Percentiles rank a stretch among this genome's conserved stretches.
These are phyloP conservation scores for Oceanodroma leucorhoa DNA, from an alignment of 2,797 vertebrate species.

Conservation along the genomic window DNA sequence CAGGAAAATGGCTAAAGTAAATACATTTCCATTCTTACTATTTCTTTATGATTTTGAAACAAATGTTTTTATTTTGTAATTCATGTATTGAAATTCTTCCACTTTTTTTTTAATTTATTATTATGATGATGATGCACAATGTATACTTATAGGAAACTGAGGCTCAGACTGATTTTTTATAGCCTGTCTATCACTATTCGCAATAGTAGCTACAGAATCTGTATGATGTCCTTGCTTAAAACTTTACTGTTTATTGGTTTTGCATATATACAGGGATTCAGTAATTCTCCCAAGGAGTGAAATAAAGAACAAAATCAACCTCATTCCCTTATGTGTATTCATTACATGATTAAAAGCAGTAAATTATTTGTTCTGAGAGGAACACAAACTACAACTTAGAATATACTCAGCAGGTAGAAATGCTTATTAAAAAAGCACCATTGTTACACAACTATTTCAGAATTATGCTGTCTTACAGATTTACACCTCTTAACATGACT, in stretches of 20 bases:
- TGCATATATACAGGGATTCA: neutral
- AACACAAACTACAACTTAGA: neutral
- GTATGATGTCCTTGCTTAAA: neutral
- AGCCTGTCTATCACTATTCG: neutral
- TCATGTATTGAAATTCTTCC: accelerated
- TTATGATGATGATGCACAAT: neutral
- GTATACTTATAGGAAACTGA: neutral
- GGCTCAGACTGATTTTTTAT: neutral
- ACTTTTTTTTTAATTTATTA: neutral
- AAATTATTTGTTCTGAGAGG: neutral
- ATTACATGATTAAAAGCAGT: neutral
- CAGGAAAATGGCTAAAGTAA: neutral
- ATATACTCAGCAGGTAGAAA: neutral
- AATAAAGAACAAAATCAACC: neutral
- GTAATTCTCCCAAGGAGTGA: neutral
- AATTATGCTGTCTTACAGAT: neutral
- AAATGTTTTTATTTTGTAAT: neutral
- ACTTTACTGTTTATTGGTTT: neutral
- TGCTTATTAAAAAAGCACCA: neutral
- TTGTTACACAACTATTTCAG: neutral
- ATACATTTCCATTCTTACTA: neutral
- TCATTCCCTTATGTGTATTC: neutral
- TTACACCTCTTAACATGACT: neutral
- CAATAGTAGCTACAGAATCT: neutral
- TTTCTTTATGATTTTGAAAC: neutral